These are phyloP conservation scores for Sciurus niger DNA, from an alignment of 2,113 vertebrate genomes.

Conservation along the genomic window DNA sequence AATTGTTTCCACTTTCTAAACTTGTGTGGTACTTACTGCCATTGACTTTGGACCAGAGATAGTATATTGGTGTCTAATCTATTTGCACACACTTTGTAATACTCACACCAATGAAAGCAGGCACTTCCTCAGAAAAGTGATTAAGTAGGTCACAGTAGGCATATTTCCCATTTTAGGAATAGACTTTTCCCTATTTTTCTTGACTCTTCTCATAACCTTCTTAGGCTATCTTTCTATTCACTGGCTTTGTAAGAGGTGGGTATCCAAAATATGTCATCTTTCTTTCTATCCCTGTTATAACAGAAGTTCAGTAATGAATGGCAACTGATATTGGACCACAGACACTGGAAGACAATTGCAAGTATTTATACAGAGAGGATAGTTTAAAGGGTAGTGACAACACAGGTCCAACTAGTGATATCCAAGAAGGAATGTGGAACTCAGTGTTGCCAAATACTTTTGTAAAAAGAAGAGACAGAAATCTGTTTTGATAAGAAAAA, in stretches of 20 bases:
- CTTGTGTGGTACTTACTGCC: background rate
- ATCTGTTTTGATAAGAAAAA: background rate
- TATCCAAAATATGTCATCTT: background rate
- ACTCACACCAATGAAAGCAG: background rate
- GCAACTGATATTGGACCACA: background rate
- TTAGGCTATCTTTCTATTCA: background rate
- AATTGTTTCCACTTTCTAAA: background rate
- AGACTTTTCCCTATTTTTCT: background rate
- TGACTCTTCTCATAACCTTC: background rate
- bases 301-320: background rate
- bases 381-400: fast-evolving
- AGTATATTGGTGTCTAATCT: background rate
- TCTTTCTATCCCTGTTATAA: background rate
- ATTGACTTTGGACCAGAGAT: background rate
- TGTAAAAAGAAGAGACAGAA: background rate
- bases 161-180: background rate
- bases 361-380: background rate
- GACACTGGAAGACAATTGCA: background rate
- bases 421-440: background rate
- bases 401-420: background rate
- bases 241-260: background rate
- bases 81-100: background rate
- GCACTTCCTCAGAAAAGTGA: background rate
- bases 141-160: background rate
- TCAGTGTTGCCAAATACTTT: background rate